Base-by-base conservation (phyloP, 2,888 invertebrate genomes). In the Acleris literana region DNA sequence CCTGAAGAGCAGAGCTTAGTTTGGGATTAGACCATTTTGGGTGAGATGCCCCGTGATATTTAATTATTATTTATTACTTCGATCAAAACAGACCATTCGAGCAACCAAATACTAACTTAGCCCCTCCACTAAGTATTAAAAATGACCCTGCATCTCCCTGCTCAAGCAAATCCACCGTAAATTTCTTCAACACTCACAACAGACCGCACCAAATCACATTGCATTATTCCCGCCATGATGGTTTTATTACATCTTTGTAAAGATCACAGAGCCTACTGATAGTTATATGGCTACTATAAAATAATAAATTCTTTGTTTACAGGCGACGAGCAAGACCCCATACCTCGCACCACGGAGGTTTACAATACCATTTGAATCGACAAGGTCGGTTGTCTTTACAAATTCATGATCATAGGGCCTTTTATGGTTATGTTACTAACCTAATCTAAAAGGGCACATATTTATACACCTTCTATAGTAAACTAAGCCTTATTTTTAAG, bases 261-360 rank as follows among this genome's bases (percentile, higher is more conserved):
- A 82, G 83, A 86, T 80, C 80, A 66, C 79, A 76, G 83, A 84
- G 83, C 84, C 74, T 72, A 76, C 81, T 80, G 85, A 82, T 83
- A 81, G 87, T 86, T 90, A 86, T 90, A 91, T 87, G 80, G 83
- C 79, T 78, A 87, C 83, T 82, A 87, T 92, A 90, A 92, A 92
- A 92, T 87, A 90, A 91, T 92, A 90, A 91, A 91, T 88, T 85
- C 84, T 77, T 90, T 89, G 90, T 90, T 89, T 88, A 87, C 84
- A 80, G 83, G 83, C 82, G 79, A 79, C 71, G 70, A 63, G 71
- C 75, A 74, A 76, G 88, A 84, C 88, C 88, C 88, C 89, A 86
- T 87, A 80, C 83, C 84, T 84, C 75, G 81, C 67, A 74, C 68
- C 85, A 83, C 78, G 85, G 77, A 71, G 73, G 71, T 68, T 66